Evolutionary conservation across 2,888 invertebrate species (phyloP), one percentile per base, ranked within the genome.

Genomic region (Tiliacea citrago): DNA sequence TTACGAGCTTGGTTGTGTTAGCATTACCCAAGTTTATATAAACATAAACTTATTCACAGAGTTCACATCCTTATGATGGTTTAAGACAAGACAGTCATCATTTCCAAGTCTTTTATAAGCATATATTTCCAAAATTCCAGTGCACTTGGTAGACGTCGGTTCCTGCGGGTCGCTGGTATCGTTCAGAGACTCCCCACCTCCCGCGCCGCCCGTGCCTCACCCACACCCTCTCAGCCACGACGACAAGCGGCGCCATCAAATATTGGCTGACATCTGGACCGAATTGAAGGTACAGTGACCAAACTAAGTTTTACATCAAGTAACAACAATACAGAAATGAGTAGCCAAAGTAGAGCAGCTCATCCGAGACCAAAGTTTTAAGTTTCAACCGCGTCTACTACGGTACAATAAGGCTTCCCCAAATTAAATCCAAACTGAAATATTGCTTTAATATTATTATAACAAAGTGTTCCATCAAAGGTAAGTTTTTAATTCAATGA

Each of bases 161-260:
- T 96, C 96, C 35, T 96, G 96, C 72, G 96, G 96, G 24, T 96
- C 96, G 12, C 90, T 96, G 81, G 96, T 96, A 68, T 96, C 96
- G 66, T 96, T 96, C 88, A 92, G 96, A 9, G 96, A 96, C 85
- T 96, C 96, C 0, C 95, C 96, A 21, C 95, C 95, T 12, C 95
- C 96, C 53, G 93, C 96, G 68, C 93, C 92, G 61, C 94, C 95
- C 42, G 92, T 90, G 39, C 91, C 94, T 10, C 97, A 96, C 75
- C 96, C 97, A 7, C 95, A 95, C 84, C 94, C 97, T 78, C 96
- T 97, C 82, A 97, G 95, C 83, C 95, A 97, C 82, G 97, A 97
- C 94, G 97, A 97, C 90, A 97, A 97, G 89, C 96, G 97, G 79
- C 94, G 97, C 47, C 97, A 97, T 87, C 97, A 97, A 91, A 97